These are phyloP conservation scores for Nephrotoma guestfalica DNA, from an alignment of 2,888 invertebrate species.

Conservation along the genomic window DNA sequence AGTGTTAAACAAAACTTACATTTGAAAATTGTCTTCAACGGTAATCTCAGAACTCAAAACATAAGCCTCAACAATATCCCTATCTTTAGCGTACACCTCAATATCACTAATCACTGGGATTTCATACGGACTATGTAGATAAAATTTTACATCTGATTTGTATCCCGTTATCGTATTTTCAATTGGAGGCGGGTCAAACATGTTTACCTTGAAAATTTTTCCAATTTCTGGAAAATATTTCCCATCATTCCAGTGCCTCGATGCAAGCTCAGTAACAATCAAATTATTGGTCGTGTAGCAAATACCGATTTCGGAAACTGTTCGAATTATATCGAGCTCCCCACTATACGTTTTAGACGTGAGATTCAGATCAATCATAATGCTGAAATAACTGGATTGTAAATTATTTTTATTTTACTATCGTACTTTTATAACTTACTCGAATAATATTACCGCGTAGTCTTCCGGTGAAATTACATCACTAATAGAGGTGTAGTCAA, in stretches of 20 bases:
- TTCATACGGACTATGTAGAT: not conserved
- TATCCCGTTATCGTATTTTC: not conserved
- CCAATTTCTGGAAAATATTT: not conserved
- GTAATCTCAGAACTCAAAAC: not conserved
- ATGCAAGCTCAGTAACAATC: not conserved
- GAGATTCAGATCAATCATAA: not conserved
- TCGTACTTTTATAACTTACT: not conserved
- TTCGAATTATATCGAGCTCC: not conserved
- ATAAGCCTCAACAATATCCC: not conserved
- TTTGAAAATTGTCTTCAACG: not conserved
- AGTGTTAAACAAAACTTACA: not conserved
- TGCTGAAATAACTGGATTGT: not conserved
- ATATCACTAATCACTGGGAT: not conserved
- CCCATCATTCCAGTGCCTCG: not conserved
- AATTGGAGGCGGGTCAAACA: not conserved
- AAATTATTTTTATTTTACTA: not conserved
- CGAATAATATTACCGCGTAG: not conserved
- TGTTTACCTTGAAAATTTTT: not conserved
- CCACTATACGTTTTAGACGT: not conserved
- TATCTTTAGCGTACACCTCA: not conserved
- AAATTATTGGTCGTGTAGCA: not conserved
- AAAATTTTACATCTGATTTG: not conserved
- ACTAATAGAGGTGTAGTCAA: not conserved
- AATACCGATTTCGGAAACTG: not conserved
- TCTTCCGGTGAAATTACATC: not conserved